Base-by-base conservation (phyloP, 2,797 vertebrate species). In the Oreortyx pictus region DNA sequence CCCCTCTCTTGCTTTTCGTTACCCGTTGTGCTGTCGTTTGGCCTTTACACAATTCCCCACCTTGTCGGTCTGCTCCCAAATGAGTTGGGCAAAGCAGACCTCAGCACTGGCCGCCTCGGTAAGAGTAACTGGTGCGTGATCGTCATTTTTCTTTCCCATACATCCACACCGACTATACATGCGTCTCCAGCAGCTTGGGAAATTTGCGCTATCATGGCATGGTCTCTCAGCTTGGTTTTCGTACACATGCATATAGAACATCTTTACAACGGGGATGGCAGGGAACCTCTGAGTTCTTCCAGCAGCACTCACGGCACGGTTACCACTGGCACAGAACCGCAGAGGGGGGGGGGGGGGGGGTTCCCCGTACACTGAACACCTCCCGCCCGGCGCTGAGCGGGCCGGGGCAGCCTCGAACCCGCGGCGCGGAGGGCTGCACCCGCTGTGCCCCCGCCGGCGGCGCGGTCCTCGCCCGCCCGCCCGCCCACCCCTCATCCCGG, bases 131-230 rank as follows among this genome's bases (percentile, higher is more conserved):
- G 47, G 2, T 6, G 41, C 29, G 37, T 27, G 31, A 5, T 50
- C 31, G 31, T 54, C 9, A 22, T 33, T 43, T 64, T 8, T 17
- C 29, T 62, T 29, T 74, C 76, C 50, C 61, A 13, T 3, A 33
- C 0, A 5, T 11, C 56, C 5, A 3, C 12, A 18, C 3, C 41
- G 1, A 0, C 10, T 59, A 33, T 3, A 4, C 2, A 13, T 0
- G 1, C 0, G 2, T 17, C 31, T 50, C 44, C 44, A 46, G 29
- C 70, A 46, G 14, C 22, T 24, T 13, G n/a, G 44, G 33, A 57
- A 57, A 54, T 47, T 60, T 8, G 1, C 75, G 29, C 15, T 56
- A 13, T 75, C 62, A 2, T 1, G 6, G 13, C 2, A 3, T 0
- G 0, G 1, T 14, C 24, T 46, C 35, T 14, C 56, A 14, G 22